These are phyloP conservation scores for Porites lutea DNA, from an alignment of 64 coral and sea anemone genomes.

Conservation along the genomic window DNA sequence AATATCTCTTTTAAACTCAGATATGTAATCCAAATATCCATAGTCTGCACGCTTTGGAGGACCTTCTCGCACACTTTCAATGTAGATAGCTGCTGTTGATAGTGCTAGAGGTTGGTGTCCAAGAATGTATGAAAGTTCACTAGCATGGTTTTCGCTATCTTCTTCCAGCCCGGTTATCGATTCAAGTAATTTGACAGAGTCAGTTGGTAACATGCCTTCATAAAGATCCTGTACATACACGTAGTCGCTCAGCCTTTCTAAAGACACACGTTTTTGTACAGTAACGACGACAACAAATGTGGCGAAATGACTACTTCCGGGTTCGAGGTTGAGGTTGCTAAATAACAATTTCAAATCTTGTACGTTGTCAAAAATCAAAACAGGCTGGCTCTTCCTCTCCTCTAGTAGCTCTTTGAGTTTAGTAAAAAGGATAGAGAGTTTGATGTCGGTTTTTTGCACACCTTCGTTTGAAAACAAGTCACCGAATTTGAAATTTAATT, in stretches of 20 bases:
- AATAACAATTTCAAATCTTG: constrained; percentile 72
- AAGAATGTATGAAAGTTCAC: constrained; percentile 51
- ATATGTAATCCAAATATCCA: constrained; percentile 75
- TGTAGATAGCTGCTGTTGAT: constrained; percentile 74
- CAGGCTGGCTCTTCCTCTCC: constrained; percentile 66
- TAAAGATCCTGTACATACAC: constrained; percentile 69
- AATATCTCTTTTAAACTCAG: constrained; percentile 81
- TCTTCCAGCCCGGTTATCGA: constrained; percentile 52
- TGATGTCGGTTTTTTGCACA: constrained; percentile 54
- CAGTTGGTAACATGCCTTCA: constrained; percentile 70
- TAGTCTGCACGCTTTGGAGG: constrained; percentile 61
- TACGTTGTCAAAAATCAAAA: constrained; percentile 87
- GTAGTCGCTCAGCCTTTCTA: constrained; percentile 60
- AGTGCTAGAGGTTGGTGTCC: constrained; percentile 71
- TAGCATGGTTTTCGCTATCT: not conserved
- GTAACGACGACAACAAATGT: constrained; percentile 52
- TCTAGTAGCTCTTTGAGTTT: constrained; percentile 68
- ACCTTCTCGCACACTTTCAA: constrained; percentile 79
- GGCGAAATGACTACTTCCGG: constrained; percentile 61
- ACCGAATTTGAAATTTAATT: constrained; percentile 62
- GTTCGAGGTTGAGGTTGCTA: constrained; percentile 72
- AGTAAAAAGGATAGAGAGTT: constrained; percentile 52
- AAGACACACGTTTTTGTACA: constrained; percentile 66
- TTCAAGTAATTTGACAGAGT: constrained; percentile 65
- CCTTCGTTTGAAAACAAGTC: constrained; percentile 72